These are phyloP conservation scores for Pachyuromys duprasi DNA, from an alignment of 2,797 vertebrate genomes.

Conservation along the genomic window DNA sequence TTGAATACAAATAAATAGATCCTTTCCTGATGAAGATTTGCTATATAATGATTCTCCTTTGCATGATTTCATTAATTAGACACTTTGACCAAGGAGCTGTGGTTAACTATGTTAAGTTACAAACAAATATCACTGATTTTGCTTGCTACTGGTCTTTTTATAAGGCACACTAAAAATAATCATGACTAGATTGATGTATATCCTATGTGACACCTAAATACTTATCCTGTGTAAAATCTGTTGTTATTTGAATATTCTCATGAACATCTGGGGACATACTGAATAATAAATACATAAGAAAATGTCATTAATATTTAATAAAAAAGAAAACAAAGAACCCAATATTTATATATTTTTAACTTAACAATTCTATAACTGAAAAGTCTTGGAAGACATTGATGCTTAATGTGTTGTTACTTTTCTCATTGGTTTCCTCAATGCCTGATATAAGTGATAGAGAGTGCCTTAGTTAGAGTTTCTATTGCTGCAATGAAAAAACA, in stretches of 20 bases:
- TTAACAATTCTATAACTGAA: neutral
- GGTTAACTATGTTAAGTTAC: neutral
- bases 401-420: neutral
- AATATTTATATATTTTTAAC: neutral
- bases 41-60: neutral
- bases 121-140: no score
- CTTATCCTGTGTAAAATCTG: neutral
- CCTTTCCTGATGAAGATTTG: neutral
- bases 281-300: neutral
- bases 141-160: neutral
- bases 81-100: neutral
- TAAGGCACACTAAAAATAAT: neutral
- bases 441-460: neutral
- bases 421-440: neutral
- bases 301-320: neutral
- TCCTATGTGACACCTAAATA: neutral
- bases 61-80: neutral
- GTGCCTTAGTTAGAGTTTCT: neutral
- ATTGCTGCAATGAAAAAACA: neutral
- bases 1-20: neutral
- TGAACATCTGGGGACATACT: neutral
- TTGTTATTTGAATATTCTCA: neutral
- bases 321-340: neutral
- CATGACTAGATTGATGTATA: neutral
- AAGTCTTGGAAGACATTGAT: neutral